A percentile compares a stretch with the other conserved stretches of the same genome.
phyloP scores from a whole-genome alignment of 2,888 invertebrate genomes.

The Parochlus steinenii region DNA sequence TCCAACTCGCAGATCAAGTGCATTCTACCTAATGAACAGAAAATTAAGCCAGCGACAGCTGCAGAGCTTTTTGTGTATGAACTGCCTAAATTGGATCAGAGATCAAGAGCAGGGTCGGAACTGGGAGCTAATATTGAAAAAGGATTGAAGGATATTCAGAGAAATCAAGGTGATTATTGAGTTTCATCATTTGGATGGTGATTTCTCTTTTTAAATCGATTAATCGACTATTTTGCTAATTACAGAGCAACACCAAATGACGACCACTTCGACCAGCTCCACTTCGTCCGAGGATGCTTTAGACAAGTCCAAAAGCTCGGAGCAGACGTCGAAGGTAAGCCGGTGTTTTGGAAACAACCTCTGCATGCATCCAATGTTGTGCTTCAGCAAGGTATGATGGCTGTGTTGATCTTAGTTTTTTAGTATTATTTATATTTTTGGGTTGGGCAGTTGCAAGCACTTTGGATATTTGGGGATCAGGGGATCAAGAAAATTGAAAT shows the following conservation, averaged over 20 bases:
- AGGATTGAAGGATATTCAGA: conserved; percentile 29
- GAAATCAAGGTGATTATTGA: conserved; percentile 25
- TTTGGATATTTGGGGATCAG: no score
- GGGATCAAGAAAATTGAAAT: no score
- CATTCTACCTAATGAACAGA: conserved; percentile 35
- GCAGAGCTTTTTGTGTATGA: conserved; percentile 53
- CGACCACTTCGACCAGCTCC: conserved; percentile 15
- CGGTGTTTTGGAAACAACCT: conserved; percentile 52
- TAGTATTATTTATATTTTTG: no score
- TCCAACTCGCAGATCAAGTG: conserved; percentile 50
- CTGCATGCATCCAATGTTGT: conserved; percentile 70
- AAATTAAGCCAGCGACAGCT: conserved; percentile 34
- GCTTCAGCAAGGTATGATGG: conserved; percentile 71
- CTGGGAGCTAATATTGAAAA: conserved; percentile 28
- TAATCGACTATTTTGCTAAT: no score
- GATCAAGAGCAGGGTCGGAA: conserved; percentile 25
- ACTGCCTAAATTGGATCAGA: conserved; percentile 33
- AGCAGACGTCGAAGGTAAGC: conserved; percentile 40
- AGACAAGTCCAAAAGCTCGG: conserved; percentile 16
- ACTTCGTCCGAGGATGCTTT: conserved; percentile 11
- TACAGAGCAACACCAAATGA: conserved; percentile 13
- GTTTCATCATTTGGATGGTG: no score
- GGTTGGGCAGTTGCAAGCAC: no score
- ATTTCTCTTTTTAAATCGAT: not conserved
- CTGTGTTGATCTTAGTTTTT: no score